phyloP scores from a whole-genome alignment of 2,113 vertebrate species.

The Odobenus rosmarus region DNA sequence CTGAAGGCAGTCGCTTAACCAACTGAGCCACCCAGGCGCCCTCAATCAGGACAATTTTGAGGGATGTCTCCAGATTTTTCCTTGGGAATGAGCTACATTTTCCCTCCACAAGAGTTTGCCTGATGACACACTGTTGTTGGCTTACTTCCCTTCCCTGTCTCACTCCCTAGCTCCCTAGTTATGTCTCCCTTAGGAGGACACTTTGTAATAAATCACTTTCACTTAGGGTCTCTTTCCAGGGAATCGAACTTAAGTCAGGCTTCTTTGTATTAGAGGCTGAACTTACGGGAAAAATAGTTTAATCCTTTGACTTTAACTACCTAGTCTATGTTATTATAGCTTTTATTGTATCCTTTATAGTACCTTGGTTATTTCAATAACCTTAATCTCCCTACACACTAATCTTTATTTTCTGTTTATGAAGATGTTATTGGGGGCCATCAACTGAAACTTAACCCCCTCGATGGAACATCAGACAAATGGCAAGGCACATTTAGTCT shows the following conservation, averaged over 20 bases:
- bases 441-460: not conserved
- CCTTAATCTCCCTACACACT: not conserved
- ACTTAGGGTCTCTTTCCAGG: not conserved
- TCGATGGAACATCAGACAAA: not conserved
- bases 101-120: not conserved
- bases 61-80: not conserved
- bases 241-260: not conserved
- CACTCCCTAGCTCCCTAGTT: too few relatives aligned
- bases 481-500: not conserved
- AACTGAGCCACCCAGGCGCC: too few relatives aligned
- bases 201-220: not conserved
- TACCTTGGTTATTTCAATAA: not conserved
- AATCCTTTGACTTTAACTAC: not conserved
- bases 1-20: too few relatives aligned
- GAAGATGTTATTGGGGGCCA: not conserved
- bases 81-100: not conserved
- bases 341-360: not conserved
- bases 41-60: too few relatives aligned
- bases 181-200: not conserved
- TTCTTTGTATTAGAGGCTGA: not conserved
- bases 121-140: rapidly evolving
- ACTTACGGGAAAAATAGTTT: not conserved
- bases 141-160: not conserved
- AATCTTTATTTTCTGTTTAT: constrained; percentile 12
- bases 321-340: not conserved